Percentiles rank a stretch among this genome's conserved stretches.
Evolutionary conservation across 2,888 invertebrate genomes (phyloP).

Genomic region (Catonia carolina): DNA sequence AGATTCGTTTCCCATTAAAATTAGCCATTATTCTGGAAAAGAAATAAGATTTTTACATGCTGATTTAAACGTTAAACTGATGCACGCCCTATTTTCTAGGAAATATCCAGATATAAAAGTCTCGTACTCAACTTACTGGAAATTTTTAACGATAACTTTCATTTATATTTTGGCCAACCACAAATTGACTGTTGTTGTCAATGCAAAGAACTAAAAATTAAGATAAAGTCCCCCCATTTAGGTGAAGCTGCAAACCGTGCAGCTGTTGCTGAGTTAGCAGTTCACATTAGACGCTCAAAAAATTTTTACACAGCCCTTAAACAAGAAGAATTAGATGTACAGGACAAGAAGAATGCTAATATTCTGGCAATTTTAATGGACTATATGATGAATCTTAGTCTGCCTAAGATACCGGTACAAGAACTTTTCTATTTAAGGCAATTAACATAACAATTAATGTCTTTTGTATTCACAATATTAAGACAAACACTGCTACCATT

Average conservation of each 20-base stretch:
- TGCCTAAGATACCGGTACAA: slow-evolving; percentile 22
- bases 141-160: slow-evolving; percentile 29
- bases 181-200: slow-evolving; percentile 22
- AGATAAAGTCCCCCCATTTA: slow-evolving; percentile 19
- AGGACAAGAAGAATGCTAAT: slow-evolving; percentile 13
- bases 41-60: not conserved
- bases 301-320: slow-evolving; percentile 32
- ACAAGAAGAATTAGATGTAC: slow-evolving; percentile 29
- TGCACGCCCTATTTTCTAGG: not conserved
- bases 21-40: not conserved
- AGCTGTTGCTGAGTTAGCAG: slow-evolving; percentile 31
- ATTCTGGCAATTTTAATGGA: slow-evolving; percentile 34
- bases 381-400: slow-evolving; percentile 33
- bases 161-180: slow-evolving; percentile 21
- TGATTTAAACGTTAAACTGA: not conserved
- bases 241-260: slow-evolving; percentile 30
- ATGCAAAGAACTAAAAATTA: slow-evolving; percentile 23
- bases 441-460: not conserved
- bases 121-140: not conserved
- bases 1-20: too few species aligned
- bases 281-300: slow-evolving; percentile 32
- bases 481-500: not conserved
- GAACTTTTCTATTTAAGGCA: not conserved
- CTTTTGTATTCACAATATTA: not conserved
- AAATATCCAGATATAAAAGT: not conserved